phyloP scores from a whole-genome alignment of 2,888 invertebrate species.

The Aphrophora alni region DNA sequence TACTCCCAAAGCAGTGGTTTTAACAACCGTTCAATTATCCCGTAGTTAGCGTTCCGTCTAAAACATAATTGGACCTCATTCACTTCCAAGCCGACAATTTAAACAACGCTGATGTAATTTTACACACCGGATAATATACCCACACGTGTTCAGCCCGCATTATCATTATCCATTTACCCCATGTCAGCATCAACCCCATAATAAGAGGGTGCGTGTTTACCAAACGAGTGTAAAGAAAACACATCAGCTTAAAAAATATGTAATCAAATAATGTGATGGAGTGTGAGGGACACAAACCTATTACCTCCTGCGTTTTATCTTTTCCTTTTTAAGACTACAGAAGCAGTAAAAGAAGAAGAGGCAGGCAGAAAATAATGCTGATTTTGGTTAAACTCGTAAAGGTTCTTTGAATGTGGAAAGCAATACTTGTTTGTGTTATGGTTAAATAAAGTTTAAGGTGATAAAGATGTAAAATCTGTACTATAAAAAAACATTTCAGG shows the following conservation, averaged over 20 bases:
- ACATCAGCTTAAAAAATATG: background rate
- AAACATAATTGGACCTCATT: background rate
- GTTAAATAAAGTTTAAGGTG: too few relatives aligned
- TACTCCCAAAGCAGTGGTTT: background rate
- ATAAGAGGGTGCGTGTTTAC: background rate
- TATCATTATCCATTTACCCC: constrained; percentile 4
- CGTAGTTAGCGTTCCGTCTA: background rate
- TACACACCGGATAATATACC: too few relatives aligned
- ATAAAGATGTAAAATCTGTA: too few relatives aligned
- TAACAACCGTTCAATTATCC: background rate
- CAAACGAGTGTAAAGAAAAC: background rate
- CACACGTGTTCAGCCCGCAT: background rate
- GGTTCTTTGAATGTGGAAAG: too few relatives aligned
- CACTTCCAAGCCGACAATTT: background rate
- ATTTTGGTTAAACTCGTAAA: too few relatives aligned
- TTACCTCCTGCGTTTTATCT: background rate
- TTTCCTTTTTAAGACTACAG: background rate
- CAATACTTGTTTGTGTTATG: too few relatives aligned
- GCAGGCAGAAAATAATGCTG: background rate
- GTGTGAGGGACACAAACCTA: background rate
- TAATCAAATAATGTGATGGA: background rate
- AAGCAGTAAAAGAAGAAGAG: background rate
- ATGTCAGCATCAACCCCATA: background rate
- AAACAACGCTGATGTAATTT: background rate
- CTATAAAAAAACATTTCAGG: too few relatives aligned